These are phyloP conservation scores for Mixornis gularis DNA, from an alignment of 2,113 vertebrate genomes.

Conservation along the genomic window DNA sequence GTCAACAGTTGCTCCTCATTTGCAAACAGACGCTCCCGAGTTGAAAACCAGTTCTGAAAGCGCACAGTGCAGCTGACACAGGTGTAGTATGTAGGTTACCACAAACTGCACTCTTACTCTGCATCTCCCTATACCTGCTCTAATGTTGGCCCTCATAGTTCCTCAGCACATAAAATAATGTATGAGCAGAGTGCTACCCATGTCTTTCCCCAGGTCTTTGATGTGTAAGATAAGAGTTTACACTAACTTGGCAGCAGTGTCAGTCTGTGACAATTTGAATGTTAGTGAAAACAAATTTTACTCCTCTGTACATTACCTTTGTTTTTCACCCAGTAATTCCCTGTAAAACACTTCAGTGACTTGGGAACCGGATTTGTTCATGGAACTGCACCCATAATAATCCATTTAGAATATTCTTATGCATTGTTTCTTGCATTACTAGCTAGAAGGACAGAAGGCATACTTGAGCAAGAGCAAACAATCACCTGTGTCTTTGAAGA, in stretches of 20 bases:
- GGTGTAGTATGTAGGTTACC: background rate
- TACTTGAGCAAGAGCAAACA: background rate
- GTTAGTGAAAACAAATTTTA: background rate
- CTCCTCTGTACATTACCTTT: background rate
- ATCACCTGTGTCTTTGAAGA: slow-evolving; percentile 92
- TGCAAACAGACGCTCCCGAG: background rate
- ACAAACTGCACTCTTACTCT: background rate
- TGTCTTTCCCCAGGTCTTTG: background rate
- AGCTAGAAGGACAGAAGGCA: background rate
- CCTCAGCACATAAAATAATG: background rate
- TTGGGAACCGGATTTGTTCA: background rate
- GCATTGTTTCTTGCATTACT: background rate
- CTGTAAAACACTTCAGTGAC: background rate
- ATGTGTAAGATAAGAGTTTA: background rate
- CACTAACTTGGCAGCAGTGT: background rate
- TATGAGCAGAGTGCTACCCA: background rate
- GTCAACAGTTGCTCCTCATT: background rate
- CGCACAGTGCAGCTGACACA: background rate
- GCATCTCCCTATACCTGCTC: background rate
- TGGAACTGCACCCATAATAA: background rate
- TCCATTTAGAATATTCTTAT: background rate
- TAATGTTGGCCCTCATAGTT: background rate
- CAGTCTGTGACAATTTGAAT: background rate
- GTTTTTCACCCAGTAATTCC: background rate
- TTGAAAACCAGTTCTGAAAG: slow-evolving; percentile 20